Base-by-base conservation (phyloP, 2,113 vertebrate species). In the Haliaeetus leucogaster region DNA sequence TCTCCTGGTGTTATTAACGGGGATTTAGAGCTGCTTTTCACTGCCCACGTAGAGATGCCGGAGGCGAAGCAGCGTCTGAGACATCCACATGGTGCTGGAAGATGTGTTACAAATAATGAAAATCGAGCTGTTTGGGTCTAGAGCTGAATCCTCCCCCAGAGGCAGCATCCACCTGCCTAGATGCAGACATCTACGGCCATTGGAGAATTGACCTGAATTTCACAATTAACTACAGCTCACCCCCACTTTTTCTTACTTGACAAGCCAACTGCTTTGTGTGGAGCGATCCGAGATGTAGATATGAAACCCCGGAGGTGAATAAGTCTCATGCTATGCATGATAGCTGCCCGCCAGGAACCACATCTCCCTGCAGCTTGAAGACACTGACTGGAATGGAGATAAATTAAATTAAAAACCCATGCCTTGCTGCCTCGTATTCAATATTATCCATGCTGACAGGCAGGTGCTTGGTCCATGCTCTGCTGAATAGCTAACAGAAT, bases 81-180 rank as follows among this genome's bases (percentile, higher is more conserved):
- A 5, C 40, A 3, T 6, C 7, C 0, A 1, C 26, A 1, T 0
- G 0, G 27, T 1, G 2, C 85, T 38, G 42, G 68, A 29, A 14
- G 72, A 67, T 10, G 42, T 1, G 12, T 58, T 13, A 43, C 56
- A 29, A 16, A 22, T 89, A 68, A 94, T 91, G 92, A 93, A 77
- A 81, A 95, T 82, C 2, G 70, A 97, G 40, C 29, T 52, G 62
- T 15, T 26, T 38, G 10, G 25, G 52, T 36, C 34, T 23, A 32
- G 61, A 30, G 82, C 26, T 21, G 62, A 43, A 16, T 13, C 70
- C 42, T 82, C 11, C 65, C 85, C 4, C 9, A 0, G 20, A 45
- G 61, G 66, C 89, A 82, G n/a, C 74, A 36, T 53, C 66, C 72
- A 53, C 76, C 65, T 47, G 40, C 50, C 73, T 6, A 4, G 6